Conservation (phyloP, 2,113 vertebrate species). For the Cyprinodon tularosa region DNA sequence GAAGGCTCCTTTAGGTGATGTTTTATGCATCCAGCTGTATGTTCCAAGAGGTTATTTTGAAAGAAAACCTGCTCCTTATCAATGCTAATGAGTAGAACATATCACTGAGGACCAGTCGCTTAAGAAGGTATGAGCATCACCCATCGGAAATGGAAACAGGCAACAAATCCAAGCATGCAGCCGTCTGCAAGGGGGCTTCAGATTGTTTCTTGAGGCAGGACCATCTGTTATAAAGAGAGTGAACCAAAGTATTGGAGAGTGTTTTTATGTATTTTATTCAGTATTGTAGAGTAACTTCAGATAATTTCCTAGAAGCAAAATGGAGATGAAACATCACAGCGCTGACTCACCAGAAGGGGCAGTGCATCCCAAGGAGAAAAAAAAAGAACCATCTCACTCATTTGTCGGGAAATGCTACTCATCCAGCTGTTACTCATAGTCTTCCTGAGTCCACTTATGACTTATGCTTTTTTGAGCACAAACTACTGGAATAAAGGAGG, state of each 20-base stretch:
- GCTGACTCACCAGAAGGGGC: slow-evolving; percentile 57
- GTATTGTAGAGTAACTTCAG: background rate
- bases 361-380: slow-evolving; percentile 45
- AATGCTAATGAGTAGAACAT: slow-evolving; percentile 27
- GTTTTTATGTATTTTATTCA: background rate
- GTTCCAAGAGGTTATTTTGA: slow-evolving; percentile 16
- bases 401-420: slow-evolving; percentile 42
- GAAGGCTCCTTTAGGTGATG: background rate
- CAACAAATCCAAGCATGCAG: slow-evolving; percentile 12
- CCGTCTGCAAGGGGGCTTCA: slow-evolving; percentile 12
- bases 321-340: background rate
- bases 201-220: slow-evolving; percentile 2
- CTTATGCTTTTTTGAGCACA: slow-evolving; percentile 22
- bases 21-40: background rate
- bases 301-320: background rate
- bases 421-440: background rate
- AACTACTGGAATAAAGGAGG: slow-evolving; percentile 27
- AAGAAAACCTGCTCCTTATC: slow-evolving; percentile 1
- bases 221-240: background rate
- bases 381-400: slow-evolving; percentile 9
- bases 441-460: slow-evolving; percentile 23
- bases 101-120: slow-evolving; percentile 23
- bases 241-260: background rate
- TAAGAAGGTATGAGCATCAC: slow-evolving; percentile 36
- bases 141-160: slow-evolving; percentile 33